A percentile compares a stretch with the other conserved stretches of the same genome.
phyloP scores from a whole-genome alignment of 2,113 vertebrate species.

The Brachirus orientalis region DNA sequence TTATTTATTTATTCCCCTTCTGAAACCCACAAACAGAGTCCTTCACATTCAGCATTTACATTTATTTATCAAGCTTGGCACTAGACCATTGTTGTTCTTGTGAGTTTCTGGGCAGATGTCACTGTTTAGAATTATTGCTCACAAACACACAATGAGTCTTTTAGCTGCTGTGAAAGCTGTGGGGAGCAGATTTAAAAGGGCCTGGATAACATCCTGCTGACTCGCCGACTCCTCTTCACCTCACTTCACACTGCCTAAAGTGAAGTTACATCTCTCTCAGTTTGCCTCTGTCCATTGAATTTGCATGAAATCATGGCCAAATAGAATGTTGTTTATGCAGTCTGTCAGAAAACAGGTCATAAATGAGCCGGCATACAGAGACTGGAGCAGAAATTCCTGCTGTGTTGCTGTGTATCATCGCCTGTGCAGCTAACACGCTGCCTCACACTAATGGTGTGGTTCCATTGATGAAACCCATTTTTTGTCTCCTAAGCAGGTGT shows the following conservation, averaged over 20 bases:
- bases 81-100: not conserved
- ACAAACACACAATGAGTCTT: slow-evolving; percentile 12
- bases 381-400: not conserved
- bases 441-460: not conserved
- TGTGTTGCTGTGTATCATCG: not conserved
- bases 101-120: slow-evolving; percentile 1
- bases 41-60: not conserved
- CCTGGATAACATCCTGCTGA: slow-evolving; percentile 10
- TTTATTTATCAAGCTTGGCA: not conserved
- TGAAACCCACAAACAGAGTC: not conserved
- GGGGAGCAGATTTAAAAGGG: not conserved
- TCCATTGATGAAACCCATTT: not conserved
- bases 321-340: slow-evolving; percentile 7
- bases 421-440: not conserved
- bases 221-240: slow-evolving; percentile 15
- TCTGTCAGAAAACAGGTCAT: slow-evolving; percentile 19
- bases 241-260: not conserved
- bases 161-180: not conserved
- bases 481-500: not conserved
- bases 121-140: not conserved
- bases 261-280: not conserved
- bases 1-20: too few relatives aligned
- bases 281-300: slow-evolving; percentile 7
- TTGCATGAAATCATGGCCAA: slow-evolving; percentile 22
- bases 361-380: slow-evolving; percentile 1